phyloP scores from a whole-genome alignment of 2,797 vertebrate species.

The Liasis olivaceus region DNA sequence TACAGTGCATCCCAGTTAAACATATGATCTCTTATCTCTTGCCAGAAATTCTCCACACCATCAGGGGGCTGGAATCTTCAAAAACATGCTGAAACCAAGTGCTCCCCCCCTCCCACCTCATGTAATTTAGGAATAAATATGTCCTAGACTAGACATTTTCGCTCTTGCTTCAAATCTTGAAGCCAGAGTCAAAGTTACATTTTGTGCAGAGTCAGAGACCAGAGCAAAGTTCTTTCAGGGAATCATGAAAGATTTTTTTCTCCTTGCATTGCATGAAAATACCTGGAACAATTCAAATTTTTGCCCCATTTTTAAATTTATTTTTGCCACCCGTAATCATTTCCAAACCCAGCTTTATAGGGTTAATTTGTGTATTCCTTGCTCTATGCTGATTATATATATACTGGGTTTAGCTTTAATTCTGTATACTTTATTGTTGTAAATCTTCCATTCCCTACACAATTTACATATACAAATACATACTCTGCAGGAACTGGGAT shows the following conservation, averaged over 20 bases:
- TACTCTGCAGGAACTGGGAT: no score
- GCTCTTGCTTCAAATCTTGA: conserved; percentile 24
- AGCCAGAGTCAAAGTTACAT: conserved; percentile 6
- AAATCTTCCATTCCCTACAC: background rate
- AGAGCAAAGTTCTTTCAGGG: background rate
- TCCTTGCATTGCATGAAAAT: background rate
- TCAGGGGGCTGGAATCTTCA: conserved; percentile 53
- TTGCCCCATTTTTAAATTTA: background rate
- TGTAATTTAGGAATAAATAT: conserved; percentile 48
- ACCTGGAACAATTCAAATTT: background rate
- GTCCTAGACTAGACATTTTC: conserved; percentile 41
- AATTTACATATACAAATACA: background rate
- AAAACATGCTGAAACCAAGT: conserved; percentile 52
- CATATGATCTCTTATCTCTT: conserved; percentile 65
- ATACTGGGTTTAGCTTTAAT: background rate
- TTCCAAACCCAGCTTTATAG: background rate
- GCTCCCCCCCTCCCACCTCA: background rate
- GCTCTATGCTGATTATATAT: background rate
- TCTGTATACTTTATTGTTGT: conserved; percentile 33
- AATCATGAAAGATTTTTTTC: conserved; percentile 12
- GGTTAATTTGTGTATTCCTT: background rate
- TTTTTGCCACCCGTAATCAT: background rate
- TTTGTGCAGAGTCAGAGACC: conserved; percentile 10
- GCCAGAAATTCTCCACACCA: conserved; percentile 63
- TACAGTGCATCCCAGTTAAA: conserved; percentile 67